Evolutionary conservation across 2,888 invertebrate genomes (phyloP).

Genomic region (Drosophila mercatorum): DNA sequence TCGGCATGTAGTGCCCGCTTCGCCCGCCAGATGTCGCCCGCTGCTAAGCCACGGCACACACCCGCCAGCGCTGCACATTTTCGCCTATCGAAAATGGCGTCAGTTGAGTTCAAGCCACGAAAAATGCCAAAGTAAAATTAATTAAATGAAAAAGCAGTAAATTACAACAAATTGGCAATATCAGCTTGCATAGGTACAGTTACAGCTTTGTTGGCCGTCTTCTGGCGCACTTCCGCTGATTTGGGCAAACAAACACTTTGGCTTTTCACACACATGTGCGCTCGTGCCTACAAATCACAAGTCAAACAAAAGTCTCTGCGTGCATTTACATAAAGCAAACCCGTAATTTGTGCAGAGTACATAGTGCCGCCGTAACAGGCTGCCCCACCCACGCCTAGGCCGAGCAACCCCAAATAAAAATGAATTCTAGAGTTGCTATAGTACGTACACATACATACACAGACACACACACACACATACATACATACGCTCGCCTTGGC

Average conservation of each 20-base stretch:
- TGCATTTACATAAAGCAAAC: constrained; percentile 59
- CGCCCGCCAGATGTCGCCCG: constrained; percentile 27
- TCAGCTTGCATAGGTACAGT: constrained; percentile 4
- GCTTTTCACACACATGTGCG: constrained; percentile 12
- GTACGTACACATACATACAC: constrained; percentile 40
- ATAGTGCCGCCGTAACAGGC: constrained; percentile 20
- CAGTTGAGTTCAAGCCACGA: constrained; percentile 3
- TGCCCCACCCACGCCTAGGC: constrained; percentile 14
- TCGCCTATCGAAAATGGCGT: constrained; percentile 35
- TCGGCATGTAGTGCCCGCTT: rapidly evolving
- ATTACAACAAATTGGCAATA: neutral
- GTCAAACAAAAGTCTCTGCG: constrained; percentile 47
- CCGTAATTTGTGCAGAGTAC: constrained; percentile 56
- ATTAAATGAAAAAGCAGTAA: neutral
- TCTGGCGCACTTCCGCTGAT: neutral
- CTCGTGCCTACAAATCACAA: constrained; percentile 29
- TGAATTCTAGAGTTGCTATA: constrained; percentile 46
- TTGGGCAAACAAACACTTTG: constrained; percentile 20
- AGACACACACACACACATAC: constrained; percentile 24
- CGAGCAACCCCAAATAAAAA: constrained; percentile 65
- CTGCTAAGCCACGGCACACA: neutral
- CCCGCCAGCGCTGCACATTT: neutral
- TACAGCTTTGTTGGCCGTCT: neutral
- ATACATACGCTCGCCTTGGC: constrained; percentile 28
- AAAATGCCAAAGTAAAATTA: constrained; percentile 1